phyloP scores from a whole-genome alignment of 2,797 vertebrate genomes.

The Gastrophryne carolinensis region DNA sequence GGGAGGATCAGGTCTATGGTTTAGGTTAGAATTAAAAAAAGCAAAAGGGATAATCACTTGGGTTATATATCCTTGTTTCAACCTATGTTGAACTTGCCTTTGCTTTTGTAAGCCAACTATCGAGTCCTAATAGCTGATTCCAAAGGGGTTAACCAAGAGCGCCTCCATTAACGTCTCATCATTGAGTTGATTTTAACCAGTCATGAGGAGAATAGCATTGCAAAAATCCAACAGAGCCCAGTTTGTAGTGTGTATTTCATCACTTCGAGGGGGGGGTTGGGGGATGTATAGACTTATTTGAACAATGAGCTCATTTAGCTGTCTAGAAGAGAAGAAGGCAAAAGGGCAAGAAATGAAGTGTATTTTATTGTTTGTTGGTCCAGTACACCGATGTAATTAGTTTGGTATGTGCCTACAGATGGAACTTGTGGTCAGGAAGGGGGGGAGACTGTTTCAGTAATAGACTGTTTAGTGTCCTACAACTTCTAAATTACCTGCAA shows the following conservation, averaged over 20 bases:
- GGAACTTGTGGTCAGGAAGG: slow-evolving; percentile 40
- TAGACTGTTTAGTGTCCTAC: slow-evolving; percentile 1
- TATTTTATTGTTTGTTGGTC: slow-evolving; percentile 52
- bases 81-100: no score
- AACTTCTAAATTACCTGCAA: slow-evolving; percentile 67
- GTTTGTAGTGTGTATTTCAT: slow-evolving; percentile 31
- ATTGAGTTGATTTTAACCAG: slow-evolving; percentile 5
- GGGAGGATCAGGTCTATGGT: no score
- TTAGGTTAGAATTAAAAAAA: no score
- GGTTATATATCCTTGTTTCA: no score
- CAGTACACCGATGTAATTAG: slow-evolving; percentile 51
- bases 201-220: neutral
- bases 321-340: neutral
- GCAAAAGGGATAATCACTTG: no score
- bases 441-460: neutral
- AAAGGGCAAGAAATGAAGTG: slow-evolving; percentile 47
- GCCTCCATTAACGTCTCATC: neutral
- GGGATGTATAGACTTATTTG: slow-evolving; percentile 56
- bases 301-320: slow-evolving; percentile 50
- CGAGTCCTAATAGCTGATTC: neutral
- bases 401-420: slow-evolving; percentile 57
- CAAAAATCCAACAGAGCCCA: slow-evolving; percentile 7
- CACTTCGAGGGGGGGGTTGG: neutral
- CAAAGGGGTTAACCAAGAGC: neutral
- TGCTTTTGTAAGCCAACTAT: no score